These are phyloP conservation scores for Macrophya alboannulata DNA, from an alignment of 2,888 invertebrate species.

Conservation along the genomic window DNA sequence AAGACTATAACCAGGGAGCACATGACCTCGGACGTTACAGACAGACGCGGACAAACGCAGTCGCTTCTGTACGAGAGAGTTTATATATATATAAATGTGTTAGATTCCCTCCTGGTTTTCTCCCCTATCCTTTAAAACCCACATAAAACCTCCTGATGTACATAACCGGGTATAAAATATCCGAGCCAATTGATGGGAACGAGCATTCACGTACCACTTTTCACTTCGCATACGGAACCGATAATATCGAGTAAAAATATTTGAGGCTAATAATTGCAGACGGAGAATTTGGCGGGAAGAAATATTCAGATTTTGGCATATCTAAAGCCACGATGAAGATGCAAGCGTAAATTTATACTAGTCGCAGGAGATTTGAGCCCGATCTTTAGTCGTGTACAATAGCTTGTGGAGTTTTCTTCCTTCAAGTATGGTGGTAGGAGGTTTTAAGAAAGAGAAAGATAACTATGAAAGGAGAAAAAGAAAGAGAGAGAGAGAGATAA, in stretches of 20 bases:
- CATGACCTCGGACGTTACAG: constrained; percentile 6
- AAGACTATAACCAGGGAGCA: constrained; percentile 11
- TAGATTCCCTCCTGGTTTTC: background rate
- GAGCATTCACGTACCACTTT: background rate
- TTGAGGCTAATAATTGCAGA: background rate
- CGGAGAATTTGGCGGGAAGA: background rate
- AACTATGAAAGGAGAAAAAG: background rate
- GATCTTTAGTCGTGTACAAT: background rate
- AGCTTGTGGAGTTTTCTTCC: background rate
- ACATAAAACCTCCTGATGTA: background rate
- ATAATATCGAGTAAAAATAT: background rate
- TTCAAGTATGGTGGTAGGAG: background rate
- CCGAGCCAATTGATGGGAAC: background rate
- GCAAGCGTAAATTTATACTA: background rate
- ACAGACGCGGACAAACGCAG: background rate
- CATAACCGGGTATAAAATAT: background rate
- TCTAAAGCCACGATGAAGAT: background rate
- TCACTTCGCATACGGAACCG: constrained; percentile 2
- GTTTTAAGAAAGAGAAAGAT: background rate
- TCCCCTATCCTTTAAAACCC: constrained; percentile 7
- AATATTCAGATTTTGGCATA: background rate
- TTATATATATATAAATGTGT: constrained; percentile 3
- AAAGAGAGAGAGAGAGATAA: constrained; percentile 59
- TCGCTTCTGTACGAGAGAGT: background rate
- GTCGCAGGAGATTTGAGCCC: background rate